phyloP scores from a whole-genome alignment of 2,797 vertebrate species.

The Geotrypetes seraphini region DNA sequence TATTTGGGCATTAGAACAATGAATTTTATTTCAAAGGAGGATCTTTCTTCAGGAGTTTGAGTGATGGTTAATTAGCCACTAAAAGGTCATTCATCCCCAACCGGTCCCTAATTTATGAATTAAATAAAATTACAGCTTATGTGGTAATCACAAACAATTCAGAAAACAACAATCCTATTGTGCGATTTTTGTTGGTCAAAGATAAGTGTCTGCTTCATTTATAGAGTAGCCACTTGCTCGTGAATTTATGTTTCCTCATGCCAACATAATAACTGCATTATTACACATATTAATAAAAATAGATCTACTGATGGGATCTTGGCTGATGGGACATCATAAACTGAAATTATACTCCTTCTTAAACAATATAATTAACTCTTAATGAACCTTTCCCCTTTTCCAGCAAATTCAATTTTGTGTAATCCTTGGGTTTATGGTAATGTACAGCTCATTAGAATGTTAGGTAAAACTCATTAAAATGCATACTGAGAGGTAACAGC shows the following conservation, averaged over 20 bases:
- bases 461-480: conserved; percentile 95
- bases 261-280: conserved; percentile 47
- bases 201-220: too few species aligned
- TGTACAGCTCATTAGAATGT: conserved; percentile 89
- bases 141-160: too few species aligned
- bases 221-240: too few species aligned
- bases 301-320: conserved; percentile 30
- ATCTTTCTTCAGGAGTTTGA: too few species aligned
- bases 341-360: conserved; percentile 50
- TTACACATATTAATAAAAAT: conserved; percentile 33
- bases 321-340: conserved; percentile 44
- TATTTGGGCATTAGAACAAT: too few species aligned
- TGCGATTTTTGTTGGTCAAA: too few species aligned
- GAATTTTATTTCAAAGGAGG: too few species aligned
- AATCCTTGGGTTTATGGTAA: conserved; percentile 84
- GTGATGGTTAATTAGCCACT: too few species aligned
- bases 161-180: too few species aligned
- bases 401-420: conserved; percentile 72
- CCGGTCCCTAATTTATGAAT: too few species aligned
- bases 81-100: too few species aligned
- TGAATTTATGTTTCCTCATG: conserved; percentile 8
- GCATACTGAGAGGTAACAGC: conserved; percentile 81
- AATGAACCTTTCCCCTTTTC: conserved; percentile 68
- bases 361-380: conserved; percentile 83
- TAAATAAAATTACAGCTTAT: too few species aligned